Base-by-base conservation (phyloP, 2,888 invertebrate genomes). In the Cinara cedri region DNA sequence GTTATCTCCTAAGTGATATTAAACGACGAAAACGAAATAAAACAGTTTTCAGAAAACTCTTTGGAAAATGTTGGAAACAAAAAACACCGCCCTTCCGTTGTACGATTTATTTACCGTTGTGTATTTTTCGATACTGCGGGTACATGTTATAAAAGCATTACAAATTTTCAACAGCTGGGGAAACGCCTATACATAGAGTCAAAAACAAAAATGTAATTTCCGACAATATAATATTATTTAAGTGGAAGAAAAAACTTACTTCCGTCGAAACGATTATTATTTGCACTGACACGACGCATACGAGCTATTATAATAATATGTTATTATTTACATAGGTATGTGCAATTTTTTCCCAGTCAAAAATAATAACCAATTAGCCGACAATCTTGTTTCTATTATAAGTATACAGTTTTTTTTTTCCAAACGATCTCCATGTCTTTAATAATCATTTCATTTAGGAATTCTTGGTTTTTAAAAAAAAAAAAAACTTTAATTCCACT, bases 21-120 rank as follows among this genome's bases (percentile, higher is more conserved):
- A 44, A 54, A 19, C 54, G 54, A 60, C 60, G 16, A 6, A n/a
- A 42, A 62, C 42, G n/a, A 42, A 62, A 62, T 62, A 62, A n/a
- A 24, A 57, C 57, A 62, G 42, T 62, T 42, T 62, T 2, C n/a
- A n/a, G 6, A 2, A 62, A 62, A 19, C 42, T 62, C 62, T 42
- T 62, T 34, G 34, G 34, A 46, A 46, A 46, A 46, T 6, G n/a
- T n/a, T n/a, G 34, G 16, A 9, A 60, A 60, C 16, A 2, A 26
- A 60, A 60, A 16, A 60, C 60, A 26, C n/a, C 16, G n/a, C n/a
- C n/a, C n/a, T n/a, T 66, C 46, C 4, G 10, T 66, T 66, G 9
- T 66, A 6, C 34, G 34, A 34, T 34, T 34, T 34, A 34, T n/a
- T n/a, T 34, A 34, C 34, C 6, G 6, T 34, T 34, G 34, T 34